Base-by-base conservation (phyloP, 1,140 invertebrate genomes). In the Solenopsis invicta region DNA sequence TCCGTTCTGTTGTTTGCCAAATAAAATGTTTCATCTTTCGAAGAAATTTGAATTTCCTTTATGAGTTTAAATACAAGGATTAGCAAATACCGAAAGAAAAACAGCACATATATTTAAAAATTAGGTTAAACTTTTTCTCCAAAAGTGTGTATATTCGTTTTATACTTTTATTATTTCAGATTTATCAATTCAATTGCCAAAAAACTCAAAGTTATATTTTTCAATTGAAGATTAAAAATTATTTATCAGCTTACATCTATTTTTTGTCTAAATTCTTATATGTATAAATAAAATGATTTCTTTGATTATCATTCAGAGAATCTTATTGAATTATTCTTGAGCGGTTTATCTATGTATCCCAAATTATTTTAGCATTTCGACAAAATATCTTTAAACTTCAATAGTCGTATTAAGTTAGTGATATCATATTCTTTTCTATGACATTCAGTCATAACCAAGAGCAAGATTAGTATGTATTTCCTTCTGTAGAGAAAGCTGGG, bases 391-490 rank as follows among this genome's bases (percentile, higher is more conserved):
- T 24, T 13, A n/a, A 71, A 10, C 67, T 29, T 71, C 24, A 71
- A 71, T 45, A 13, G 37, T 48, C 24, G 29, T 78, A 67, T 67
- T 80, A 37, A 52, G 34, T 18, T 37, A 13, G 24, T 24, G 3
- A 48, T 16, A 37, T 18, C 1, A 10, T 48, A 66, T 80, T 78
- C n/a, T 24, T 9, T 69, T 69, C 10, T 48, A 29, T 56, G 45
- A 74, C 16, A n/a, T 72, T 24, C 16, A 48, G 21, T 72, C 78
- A 72, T 45, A 59, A 72, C 29, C 67, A 21, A 34, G 16, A 21
- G 37, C 50, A 74, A 82, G 67, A 82, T 82, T 74, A 82, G 52
- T 56, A 69, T 59, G 37, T 18, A 59, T 72, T 74, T 81, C 48
- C 37, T 29, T 72, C 4, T 13, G 21, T 9, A 16, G 18, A 18